Evolutionary conservation across 2,797 vertebrate genomes (phyloP), one percentile per base, ranked within the genome.

Genomic region (Chlorospingus semifuscus): DNA sequence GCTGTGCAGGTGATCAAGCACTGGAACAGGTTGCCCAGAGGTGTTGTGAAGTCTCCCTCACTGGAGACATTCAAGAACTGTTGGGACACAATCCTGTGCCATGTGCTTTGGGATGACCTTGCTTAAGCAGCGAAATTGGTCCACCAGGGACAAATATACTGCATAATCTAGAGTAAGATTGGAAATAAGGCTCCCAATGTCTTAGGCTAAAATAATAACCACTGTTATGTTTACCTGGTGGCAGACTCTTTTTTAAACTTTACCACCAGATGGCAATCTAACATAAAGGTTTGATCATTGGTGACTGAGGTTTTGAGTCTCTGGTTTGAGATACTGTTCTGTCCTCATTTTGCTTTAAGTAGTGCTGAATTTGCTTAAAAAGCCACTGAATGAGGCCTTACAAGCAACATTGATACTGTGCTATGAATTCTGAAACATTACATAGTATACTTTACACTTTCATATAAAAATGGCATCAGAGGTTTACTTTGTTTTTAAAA

Each of bases 211-310:
- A 83, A 53, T 71, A 79, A 18, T 18, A 12, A 2, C 8, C 36
- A 49, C 24, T 5, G 15, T 52, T 72, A 6, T 2, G 29, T 11
- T 79, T 47, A 24, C 5, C 4, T 39, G 17, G 15, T 32, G 23
- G 17, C 11, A 71, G 14, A 32, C 0, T 18, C 15, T 39, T 53
- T 41, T 79, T 68, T 49, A 63, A 44, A 0, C 0, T 7, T 32
- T 3, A 64, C 96, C 98, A 96, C 91, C 88, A 98, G 98, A 77
- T 96, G 98, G 97, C 97, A 57, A 20, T 65, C 77, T 96, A 90
- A 87, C 83, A 96, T 86, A 94, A 93, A 68, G 20, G 56, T 89
- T 71, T 79, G 41, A 11, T n/a, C 14, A 15, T 7, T 21, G 20
- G 9, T 37, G 22, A 52, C 10, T 10, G 15, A 13, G 2, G 3